phyloP scores from a whole-genome alignment of 2,888 invertebrate genomes.

The Carterocephalus palaemon region DNA sequence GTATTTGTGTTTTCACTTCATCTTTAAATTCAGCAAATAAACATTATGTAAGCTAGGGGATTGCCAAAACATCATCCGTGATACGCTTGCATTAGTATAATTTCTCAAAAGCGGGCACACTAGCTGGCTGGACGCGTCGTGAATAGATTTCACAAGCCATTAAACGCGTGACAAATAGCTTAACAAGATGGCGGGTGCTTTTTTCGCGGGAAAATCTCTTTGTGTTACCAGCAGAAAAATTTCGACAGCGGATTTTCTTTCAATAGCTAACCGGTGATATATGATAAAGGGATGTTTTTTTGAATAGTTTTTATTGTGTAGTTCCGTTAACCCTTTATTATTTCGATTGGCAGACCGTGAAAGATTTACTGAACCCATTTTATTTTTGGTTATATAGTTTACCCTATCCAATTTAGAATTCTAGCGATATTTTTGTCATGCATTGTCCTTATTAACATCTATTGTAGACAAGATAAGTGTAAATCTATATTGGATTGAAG shows the following conservation, averaged over 20 bases:
- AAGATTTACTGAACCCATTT: constrained; percentile 31
- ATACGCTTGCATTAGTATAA: constrained; percentile 28
- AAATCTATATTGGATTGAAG: no score
- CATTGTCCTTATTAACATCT: no score
- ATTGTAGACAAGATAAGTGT: no score
- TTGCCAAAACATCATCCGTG: constrained; percentile 27
- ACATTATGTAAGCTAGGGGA: constrained; percentile 23
- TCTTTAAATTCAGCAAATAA: constrained; percentile 15
- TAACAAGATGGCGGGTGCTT: constrained; percentile 66
- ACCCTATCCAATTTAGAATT: no score
- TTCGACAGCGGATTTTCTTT: constrained; percentile 61
- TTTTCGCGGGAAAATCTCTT: constrained; percentile 66
- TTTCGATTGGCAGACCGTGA: constrained; percentile 40
- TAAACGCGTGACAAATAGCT: constrained; percentile 80
- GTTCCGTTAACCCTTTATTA: constrained; percentile 65
- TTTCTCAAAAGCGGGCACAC: constrained; percentile 32
- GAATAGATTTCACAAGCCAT: constrained; percentile 81
- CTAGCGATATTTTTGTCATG: no score
- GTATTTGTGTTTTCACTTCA: constrained; percentile 6
- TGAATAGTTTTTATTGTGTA: constrained; percentile 40
- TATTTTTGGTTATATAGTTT: constrained; percentile 3
- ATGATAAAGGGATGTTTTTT: constrained; percentile 46
- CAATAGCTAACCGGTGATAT: constrained; percentile 56
- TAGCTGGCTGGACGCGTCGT: constrained; percentile 43
- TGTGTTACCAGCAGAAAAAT: constrained; percentile 55